These are phyloP conservation scores for Pecten maximus DNA, from an alignment of 2,888 invertebrate species.

Conservation along the genomic window DNA sequence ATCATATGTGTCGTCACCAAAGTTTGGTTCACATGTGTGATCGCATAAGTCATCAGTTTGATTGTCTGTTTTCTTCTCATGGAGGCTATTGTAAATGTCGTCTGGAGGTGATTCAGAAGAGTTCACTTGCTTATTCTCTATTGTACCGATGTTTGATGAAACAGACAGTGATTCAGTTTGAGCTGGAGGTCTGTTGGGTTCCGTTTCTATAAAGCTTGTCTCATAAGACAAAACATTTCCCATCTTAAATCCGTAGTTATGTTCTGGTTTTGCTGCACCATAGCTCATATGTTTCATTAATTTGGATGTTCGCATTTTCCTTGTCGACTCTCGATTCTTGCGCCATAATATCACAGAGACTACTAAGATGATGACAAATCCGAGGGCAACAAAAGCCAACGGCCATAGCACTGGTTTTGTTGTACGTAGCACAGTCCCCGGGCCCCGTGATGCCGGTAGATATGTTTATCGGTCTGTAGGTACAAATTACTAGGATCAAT, in stretches of 20 bases:
- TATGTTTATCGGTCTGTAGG: not conserved
- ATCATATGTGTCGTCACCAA: not conserved
- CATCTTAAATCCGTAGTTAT: not conserved
- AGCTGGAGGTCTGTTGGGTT: not conserved
- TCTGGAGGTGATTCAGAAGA: not conserved
- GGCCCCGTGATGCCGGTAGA: not conserved
- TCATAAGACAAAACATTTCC: not conserved
- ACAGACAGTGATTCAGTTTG: not conserved
- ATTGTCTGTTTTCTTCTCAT: not conserved
- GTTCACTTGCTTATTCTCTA: not conserved
- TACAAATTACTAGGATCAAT: not conserved
- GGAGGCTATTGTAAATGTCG: not conserved
- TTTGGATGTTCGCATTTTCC: not conserved
- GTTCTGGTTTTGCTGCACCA: not conserved
- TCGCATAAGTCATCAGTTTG: not conserved
- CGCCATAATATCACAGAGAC: not conserved
- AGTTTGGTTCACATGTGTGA: not conserved
- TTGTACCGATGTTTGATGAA: not conserved
- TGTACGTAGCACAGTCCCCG: not conserved
- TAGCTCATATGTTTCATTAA: not conserved
- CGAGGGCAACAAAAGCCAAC: not conserved
- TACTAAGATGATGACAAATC: not conserved
- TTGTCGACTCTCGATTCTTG: not conserved
- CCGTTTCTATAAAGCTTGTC: not conserved
- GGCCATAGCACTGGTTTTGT: not conserved